These are phyloP conservation scores for Sparidentex hasta DNA, from an alignment of 2,797 vertebrate genomes.

Conservation along the genomic window DNA sequence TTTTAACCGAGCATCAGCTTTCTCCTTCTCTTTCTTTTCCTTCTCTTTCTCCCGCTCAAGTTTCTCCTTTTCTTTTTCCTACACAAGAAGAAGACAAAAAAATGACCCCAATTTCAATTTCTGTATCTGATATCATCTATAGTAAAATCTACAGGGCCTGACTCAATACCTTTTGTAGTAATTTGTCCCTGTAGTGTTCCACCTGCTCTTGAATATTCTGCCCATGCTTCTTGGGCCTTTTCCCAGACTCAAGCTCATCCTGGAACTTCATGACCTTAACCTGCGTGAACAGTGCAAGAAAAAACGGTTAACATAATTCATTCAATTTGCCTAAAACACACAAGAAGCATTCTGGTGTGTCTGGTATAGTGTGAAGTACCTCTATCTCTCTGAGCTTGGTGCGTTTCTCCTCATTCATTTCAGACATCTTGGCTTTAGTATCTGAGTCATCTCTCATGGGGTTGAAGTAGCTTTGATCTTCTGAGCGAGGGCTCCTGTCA, in stretches of 20 bases:
- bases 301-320: neutral
- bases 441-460: slow-evolving; percentile 92
- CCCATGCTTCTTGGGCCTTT: slow-evolving; percentile 96
- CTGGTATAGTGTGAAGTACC: slow-evolving; percentile 76
- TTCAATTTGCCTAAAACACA: neutral
- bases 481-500: slow-evolving; percentile 91
- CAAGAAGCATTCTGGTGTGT: fast-evolving
- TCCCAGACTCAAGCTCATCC: slow-evolving; percentile 98
- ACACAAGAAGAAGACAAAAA: slow-evolving; percentile 26
- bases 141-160: fast-evolving
- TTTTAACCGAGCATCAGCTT: slow-evolving; percentile 92
- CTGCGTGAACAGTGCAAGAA: slow-evolving; percentile 72
- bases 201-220: slow-evolving; percentile 98
- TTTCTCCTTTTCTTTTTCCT: slow-evolving; percentile 98
- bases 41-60: slow-evolving; percentile 91
- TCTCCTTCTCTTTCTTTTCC: slow-evolving; percentile 96
- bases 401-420: slow-evolving; percentile 98
- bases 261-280: slow-evolving; percentile 99
- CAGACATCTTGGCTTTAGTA: slow-evolving; percentile 91
- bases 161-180: slow-evolving; percentile 92
- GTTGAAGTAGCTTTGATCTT: slow-evolving; percentile 92
- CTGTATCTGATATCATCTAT: neutral
- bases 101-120: neutral
- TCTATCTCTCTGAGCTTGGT: slow-evolving; percentile 98
- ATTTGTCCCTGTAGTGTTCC: slow-evolving; percentile 98